Evolutionary conservation across 2,113 vertebrate genomes (phyloP), one percentile per base, ranked within the genome.

Genomic region (Psilopsiagon aymara): DNA sequence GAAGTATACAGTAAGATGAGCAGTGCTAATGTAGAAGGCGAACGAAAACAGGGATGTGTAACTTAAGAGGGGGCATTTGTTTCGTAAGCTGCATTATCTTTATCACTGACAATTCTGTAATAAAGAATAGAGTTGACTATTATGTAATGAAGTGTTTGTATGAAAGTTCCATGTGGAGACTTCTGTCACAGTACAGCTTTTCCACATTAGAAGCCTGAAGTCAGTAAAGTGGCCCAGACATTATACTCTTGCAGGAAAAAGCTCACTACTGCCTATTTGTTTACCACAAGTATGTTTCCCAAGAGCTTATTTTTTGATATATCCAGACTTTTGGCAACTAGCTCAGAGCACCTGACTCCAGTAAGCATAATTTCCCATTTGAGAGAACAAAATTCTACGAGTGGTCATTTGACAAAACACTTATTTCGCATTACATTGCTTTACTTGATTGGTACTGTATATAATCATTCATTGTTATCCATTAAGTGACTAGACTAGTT

Each of bases 391-490:
- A 91, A 95, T 91, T 92, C 63, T 74, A 9, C 39, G 75, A 91
- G 84, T 79, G 68, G 64, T 43, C 17, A 2, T 97, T 89, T 94
- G 89, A 92, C 84, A 88, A 86, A 94, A 90, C 35, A 62, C 37
- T 91, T 90, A 81, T 69, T 95, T 94, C 25, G 47, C 37, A 83
- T 41, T 95, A 83, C 76, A 75, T 9, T 67, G 62, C 75, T 86
- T 90, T 89, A 91, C 55, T 96, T 76, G 64, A 90, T 64, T 95
- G 81, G 75, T 88, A 69, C 47, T 77, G 33, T 67, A 90, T 62
- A 94, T 57, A 94, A 96, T 92, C 81, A 94, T 74, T 96, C 88
- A 94, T 71, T 96, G 89, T 94, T 95, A 90, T 57, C 93, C 93
- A 91, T 92, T 93, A 95, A 96, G 78, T 95, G 92, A 83, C 86